Evolutionary conservation across 2,113 vertebrate species (phyloP).

Genomic region (Tamias sibiricus): DNA sequence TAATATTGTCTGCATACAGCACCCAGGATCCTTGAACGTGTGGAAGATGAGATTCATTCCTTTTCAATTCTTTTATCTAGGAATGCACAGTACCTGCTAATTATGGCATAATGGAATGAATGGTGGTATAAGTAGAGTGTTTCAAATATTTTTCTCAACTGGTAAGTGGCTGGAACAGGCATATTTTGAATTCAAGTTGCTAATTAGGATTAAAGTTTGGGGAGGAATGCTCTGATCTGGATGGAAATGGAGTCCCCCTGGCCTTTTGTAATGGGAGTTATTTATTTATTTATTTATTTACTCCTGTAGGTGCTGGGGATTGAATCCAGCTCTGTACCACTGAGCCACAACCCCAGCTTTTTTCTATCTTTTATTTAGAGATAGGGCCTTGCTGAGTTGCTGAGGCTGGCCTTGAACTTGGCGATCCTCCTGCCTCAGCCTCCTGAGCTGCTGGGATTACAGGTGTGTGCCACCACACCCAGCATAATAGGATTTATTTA

Average conservation of each 20-base stretch:
- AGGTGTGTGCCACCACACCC: too few species aligned
- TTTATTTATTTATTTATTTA: neutral
- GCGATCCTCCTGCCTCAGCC: too few species aligned
- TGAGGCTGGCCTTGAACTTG: too few species aligned
- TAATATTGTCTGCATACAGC: conserved; percentile 89
- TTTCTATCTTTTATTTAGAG: too few species aligned
- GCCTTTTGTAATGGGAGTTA: neutral
- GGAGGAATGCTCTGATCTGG: neutral
- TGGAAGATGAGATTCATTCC: conserved; percentile 80
- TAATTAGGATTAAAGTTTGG: conserved; percentile 59
- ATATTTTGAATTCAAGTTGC: conserved; percentile 70
- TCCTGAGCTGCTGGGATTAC: too few species aligned
- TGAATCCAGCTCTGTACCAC: too few species aligned
- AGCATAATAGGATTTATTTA: neutral
- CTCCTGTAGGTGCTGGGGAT: too few species aligned
- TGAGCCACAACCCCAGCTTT: too few species aligned
- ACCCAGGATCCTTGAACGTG: conserved; percentile 82
- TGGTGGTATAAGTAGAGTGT: conserved; percentile 59
- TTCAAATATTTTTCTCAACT: conserved; percentile 71
- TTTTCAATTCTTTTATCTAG: conserved; percentile 76
- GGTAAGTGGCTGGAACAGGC: conserved; percentile 65
- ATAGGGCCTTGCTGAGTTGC: too few species aligned
- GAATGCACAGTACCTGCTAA: conserved; percentile 64
- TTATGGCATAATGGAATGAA: conserved; percentile 47
- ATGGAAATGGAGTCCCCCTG: neutral